These are phyloP conservation scores for Apoda limacodes DNA, from an alignment of 2,888 invertebrate species.

Conservation along the genomic window DNA sequence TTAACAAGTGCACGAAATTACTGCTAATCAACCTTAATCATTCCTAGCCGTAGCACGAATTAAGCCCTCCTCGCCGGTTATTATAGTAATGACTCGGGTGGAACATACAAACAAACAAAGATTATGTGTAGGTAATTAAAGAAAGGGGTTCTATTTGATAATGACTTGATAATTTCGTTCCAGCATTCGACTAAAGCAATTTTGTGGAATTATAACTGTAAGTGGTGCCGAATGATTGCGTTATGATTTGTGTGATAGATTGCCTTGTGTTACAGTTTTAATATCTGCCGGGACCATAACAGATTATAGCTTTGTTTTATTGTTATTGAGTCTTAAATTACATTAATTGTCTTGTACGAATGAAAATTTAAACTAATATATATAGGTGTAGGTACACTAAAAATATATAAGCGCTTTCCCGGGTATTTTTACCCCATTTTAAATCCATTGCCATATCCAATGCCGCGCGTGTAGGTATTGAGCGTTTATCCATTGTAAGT, in stretches of 20 bases:
- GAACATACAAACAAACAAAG: slow-evolving; percentile 59
- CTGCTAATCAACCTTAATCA: slow-evolving; percentile 52
- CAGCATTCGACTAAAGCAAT: slow-evolving; percentile 43
- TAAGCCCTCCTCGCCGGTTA: slow-evolving; percentile 43
- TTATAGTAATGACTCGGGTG: slow-evolving; percentile 54
- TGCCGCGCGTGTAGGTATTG: no score
- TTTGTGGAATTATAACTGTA: slow-evolving; percentile 54
- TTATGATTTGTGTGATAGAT: slow-evolving; percentile 51
- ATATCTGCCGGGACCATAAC: slow-evolving; percentile 13
- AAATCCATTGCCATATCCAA: no score
- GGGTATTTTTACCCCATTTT: no score
- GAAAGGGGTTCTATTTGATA: slow-evolving; percentile 63
- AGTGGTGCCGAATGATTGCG: slow-evolving; percentile 46
- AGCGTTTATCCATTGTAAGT: no score
- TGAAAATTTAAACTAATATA: no score
- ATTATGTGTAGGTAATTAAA: slow-evolving; percentile 62
- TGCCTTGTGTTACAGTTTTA: slow-evolving; percentile 28
- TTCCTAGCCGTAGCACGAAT: slow-evolving; percentile 40
- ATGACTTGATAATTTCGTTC: slow-evolving; percentile 57
- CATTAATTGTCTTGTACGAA: no score
- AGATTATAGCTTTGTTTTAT: no score
- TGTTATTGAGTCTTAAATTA: no score
- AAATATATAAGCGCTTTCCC: no score
- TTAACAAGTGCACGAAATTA: slow-evolving; percentile 47
- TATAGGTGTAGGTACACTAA: no score